These are phyloP conservation scores for Dendrolimus pini DNA, from an alignment of 2,888 invertebrate genomes.

Conservation along the genomic window DNA sequence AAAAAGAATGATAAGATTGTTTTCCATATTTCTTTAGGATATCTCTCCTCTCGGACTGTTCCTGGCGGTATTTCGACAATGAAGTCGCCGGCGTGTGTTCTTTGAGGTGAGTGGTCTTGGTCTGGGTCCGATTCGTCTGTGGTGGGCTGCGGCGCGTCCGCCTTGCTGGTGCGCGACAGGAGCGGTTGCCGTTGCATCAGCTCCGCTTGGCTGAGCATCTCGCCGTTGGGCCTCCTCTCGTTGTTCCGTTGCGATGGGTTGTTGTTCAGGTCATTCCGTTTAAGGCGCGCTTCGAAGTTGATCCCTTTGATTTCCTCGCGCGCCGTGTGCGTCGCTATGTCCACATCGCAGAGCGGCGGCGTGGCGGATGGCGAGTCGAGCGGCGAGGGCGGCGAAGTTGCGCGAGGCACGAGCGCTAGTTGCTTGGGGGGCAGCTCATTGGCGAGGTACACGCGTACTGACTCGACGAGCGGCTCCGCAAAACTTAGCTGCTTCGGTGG, in stretches of 20 bases:
- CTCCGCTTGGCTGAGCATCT: slow-evolving; percentile 69
- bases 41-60: slow-evolving; percentile 84
- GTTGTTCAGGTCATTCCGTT: slow-evolving; percentile 72
- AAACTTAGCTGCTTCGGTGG: slow-evolving; percentile 57
- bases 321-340: slow-evolving; percentile 58
- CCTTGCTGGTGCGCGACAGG: slow-evolving; percentile 58
- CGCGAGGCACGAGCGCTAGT: slow-evolving; percentile 38
- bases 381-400: slow-evolving; percentile 23
- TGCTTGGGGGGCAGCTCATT: slow-evolving; percentile 57
- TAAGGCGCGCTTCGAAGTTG: slow-evolving; percentile 62
- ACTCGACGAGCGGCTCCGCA: slow-evolving; percentile 68
- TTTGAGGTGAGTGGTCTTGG: slow-evolving; percentile 58
- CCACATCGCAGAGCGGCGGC: slow-evolving; percentile 50
- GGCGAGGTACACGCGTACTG: slow-evolving; percentile 66
- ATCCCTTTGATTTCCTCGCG: slow-evolving; percentile 65
- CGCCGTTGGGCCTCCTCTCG: slow-evolving; percentile 22
- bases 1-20: slow-evolving; percentile 75
- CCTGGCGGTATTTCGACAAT: slow-evolving; percentile 75
- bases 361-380: slow-evolving; percentile 20
- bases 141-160: slow-evolving; percentile 52
- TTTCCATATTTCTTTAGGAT: slow-evolving; percentile 91
- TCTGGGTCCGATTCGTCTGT: slow-evolving; percentile 69
- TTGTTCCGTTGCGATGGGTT: slow-evolving; percentile 49
- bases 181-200: slow-evolving; percentile 73
- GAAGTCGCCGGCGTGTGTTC: slow-evolving; percentile 54